Base-by-base conservation (phyloP, 30 jellyfish, hydroid and myxozoan genomes). In the Cassiopea xamachana region DNA sequence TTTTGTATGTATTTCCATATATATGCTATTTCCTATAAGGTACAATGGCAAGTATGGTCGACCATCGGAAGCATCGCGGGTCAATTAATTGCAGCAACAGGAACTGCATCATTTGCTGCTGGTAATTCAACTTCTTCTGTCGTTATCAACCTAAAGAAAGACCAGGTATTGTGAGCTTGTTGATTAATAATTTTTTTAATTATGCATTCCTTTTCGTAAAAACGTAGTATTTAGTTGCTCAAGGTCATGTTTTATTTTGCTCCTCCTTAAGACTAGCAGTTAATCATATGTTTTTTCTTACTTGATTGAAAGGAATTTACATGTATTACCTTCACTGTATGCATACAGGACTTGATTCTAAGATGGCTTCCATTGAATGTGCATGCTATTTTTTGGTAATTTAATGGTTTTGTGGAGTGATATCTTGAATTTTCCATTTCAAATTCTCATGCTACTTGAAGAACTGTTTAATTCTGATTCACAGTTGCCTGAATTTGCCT, bases 401-500 rank as follows among this genome's bases (percentile, higher is more conserved):
- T 27, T 27, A 27, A 27, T 27, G 39, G 39, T 27, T 27, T 27
- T 27, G 39, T 27, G 39, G 39, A 27, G 39, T 27, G 39, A 27
- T 27, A 27, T 27, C 39, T 27, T 27, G 39, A 27, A 27, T 27
- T 27, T 27, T 27, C 39, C 39, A 27, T 27, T 27, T 27, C 39
- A 27, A 27, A 27, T 27, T 27, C 39, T 27, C 39, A 27, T 27
- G 39, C 39, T 27, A 27, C 39, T 27, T 27, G 39, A 27, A 27
- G 39, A 27, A 27, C 39, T 27, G 39, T 27, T 27, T 27, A 27
- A 27, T 27, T 27, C 47, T 60, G 39, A 17, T 16, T 49, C 69
- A 5, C 73, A 90, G 94, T 60, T 62, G 43, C 99, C 99, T 19
- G 99, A 96, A 73, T 88, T 92, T 60, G 94, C 96, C 48, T 73